These are phyloP conservation scores for Sitophilus oryzae DNA, from an alignment of 1,140 invertebrate species.

Conservation along the genomic window DNA sequence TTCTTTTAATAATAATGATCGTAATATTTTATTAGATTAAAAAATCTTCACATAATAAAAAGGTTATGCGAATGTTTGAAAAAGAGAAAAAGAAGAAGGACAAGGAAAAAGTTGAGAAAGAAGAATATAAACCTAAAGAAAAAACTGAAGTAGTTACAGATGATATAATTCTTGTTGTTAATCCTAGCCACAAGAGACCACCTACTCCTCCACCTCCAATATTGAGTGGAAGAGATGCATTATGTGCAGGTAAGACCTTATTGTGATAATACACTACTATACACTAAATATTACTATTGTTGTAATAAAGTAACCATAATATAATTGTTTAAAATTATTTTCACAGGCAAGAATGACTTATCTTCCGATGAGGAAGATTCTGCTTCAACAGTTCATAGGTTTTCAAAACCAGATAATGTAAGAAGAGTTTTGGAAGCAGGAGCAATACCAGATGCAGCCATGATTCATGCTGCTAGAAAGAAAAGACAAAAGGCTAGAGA, in stretches of 20 bases:
- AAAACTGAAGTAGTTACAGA: slow-evolving; percentile 56
- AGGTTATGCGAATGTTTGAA: slow-evolving; percentile 79
- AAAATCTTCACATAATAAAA: slow-evolving; percentile 89
- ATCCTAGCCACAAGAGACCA: slow-evolving; percentile 37
- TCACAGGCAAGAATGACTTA: slow-evolving; percentile 56
- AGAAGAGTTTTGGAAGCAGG: slow-evolving; percentile 74
- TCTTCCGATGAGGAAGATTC: slow-evolving; percentile 56
- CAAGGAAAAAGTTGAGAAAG: slow-evolving; percentile 50
- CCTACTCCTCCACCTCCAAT: slow-evolving; percentile 46
- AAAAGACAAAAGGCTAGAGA: slow-evolving; percentile 81
- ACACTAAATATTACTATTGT: no score
- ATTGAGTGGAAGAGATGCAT: slow-evolving; percentile 71
- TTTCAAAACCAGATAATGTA: slow-evolving; percentile 61
- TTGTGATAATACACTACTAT: no score
- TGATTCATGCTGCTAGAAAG: slow-evolving; percentile 93
- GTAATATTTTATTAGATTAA: slow-evolving; percentile 52
- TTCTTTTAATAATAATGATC: not conserved
- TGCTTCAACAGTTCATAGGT: slow-evolving; percentile 46
- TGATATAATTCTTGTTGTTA: slow-evolving; percentile 51
- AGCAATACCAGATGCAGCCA: slow-evolving; percentile 90
- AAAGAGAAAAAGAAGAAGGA: slow-evolving; percentile 70
- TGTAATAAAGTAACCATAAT: not conserved
- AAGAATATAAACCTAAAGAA: slow-evolving; percentile 47
- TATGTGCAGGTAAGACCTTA: slow-evolving; percentile 65
- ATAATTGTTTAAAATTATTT: slow-evolving; percentile 22